Evolutionary conservation across 2,113 vertebrate genomes (phyloP).

Genomic region (Argyrosomus japonicus): DNA sequence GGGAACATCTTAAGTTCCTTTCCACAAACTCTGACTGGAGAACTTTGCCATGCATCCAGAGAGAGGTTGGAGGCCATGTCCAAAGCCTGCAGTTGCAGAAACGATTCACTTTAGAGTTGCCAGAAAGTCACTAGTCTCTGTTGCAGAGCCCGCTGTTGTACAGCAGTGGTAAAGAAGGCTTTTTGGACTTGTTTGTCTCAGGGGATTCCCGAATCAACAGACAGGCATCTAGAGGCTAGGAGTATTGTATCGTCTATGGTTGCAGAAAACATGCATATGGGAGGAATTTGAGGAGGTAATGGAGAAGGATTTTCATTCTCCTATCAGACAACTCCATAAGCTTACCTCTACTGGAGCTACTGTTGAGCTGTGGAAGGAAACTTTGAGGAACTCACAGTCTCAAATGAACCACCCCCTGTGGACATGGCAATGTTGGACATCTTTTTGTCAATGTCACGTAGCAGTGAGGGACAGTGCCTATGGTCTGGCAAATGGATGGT

Average conservation of each 20-base stretch:
- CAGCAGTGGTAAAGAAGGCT: neutral
- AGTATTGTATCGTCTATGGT: neutral
- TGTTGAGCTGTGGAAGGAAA: neutral
- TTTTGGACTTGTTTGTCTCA: neutral
- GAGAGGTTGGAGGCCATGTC: neutral
- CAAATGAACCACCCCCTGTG: neutral
- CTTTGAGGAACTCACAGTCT: neutral
- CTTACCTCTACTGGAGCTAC: neutral
- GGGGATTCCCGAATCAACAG: neutral
- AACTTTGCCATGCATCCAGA: neutral
- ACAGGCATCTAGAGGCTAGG: neutral
- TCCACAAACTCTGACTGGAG: neutral
- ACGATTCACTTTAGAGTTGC: neutral
- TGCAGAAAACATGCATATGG: neutral
- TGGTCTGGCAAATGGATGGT: neutral
- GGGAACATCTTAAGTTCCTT: neutral
- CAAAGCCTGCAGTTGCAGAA: neutral
- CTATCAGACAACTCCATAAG: neutral
- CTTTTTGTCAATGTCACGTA: neutral
- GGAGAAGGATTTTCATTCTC: neutral
- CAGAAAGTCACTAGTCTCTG: neutral
- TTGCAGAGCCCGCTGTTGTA: neutral
- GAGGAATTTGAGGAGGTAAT: neutral
- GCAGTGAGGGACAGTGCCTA: neutral
- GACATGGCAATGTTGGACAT: neutral